These are phyloP conservation scores for Myiozetetes cayanensis DNA, from an alignment of 2,113 vertebrate genomes.

Conservation along the genomic window DNA sequence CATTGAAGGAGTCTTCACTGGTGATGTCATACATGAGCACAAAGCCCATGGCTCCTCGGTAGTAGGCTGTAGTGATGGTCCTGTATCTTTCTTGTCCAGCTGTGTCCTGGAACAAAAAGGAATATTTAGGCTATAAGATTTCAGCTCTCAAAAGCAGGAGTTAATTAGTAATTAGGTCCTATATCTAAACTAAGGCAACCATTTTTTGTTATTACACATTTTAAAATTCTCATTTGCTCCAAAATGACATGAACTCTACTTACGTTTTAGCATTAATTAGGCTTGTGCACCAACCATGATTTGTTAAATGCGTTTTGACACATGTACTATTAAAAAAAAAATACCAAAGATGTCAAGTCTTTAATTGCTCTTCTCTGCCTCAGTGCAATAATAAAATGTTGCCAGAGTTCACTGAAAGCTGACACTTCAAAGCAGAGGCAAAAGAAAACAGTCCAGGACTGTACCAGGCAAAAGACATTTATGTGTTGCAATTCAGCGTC, in stretches of 20 bases:
- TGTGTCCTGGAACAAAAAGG: constrained; percentile 82
- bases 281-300: constrained; percentile 8
- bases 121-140: neutral
- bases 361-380: constrained; percentile 40
- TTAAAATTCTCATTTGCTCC: constrained; percentile 3
- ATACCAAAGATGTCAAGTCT: constrained; percentile 9
- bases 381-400: neutral
- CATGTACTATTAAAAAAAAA: constrained; percentile 41
- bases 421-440: constrained; percentile 30
- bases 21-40: constrained; percentile 98
- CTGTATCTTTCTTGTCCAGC: constrained; percentile 97
- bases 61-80: constrained; percentile 98
- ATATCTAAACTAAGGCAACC: neutral
- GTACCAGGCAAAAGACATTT: neutral
- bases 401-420: constrained; percentile 23
- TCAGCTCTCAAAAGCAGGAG: neutral
- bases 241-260: neutral
- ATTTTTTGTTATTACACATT: neutral
- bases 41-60: constrained; percentile 97
- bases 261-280: constrained; percentile 36
- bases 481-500: neutral
- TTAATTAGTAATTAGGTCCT: neutral
- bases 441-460: neutral
- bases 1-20: constrained; percentile 96
- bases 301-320: constrained; percentile 53